Evolutionary conservation across 2,797 vertebrate species (phyloP), one percentile per base, ranked within the genome.

Genomic region (Sebastes umbrosus): DNA sequence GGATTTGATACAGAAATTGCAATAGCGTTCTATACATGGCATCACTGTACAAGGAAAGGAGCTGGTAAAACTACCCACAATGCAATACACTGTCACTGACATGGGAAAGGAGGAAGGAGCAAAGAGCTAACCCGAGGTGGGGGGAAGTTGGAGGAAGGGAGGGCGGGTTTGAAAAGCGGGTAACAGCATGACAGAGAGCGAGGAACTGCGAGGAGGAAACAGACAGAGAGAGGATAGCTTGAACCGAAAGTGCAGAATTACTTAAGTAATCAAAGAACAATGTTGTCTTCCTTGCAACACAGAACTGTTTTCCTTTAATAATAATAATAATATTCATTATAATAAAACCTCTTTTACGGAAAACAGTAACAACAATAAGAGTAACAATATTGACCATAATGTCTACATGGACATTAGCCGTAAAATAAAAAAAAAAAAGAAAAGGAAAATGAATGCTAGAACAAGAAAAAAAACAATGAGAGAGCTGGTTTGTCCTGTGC

Each of bases 161-260:
- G 25, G 68, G 50, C 4, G 63, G 80, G 4, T 34, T 24, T 24
- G 82, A 79, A 73, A 79, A 76, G 82, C 62, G 14, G 50, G 29
- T n/a, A 59, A 87, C 71, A 77, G 79, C 52, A 76, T 84, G 90
- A 83, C 64, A 39, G 68, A 55, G 68, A 58, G 76, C 24, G 18
- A 60, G 73, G 50, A 43, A 36, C 63, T 4, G 86, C 22, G 18
- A 54, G 73, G 77, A 66, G 65, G 75, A 25, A 43, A 50, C 46
- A 75, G 71, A 86, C 32, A 50, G 73, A 46, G 18, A 77, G 82
- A 84, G 77, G 94, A 96, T 73, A 88, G 94, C 91, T 89, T 77
- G 91, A 96, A 96, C 94, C 85, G 60, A 97, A 98, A 97, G 97
- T 97, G 97, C 97, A 97, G 94, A 96, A 95, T 96, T 96, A 96